Evolutionary conservation across 1,140 invertebrate genomes (phyloP), one percentile per base, ranked within the genome.

Genomic region (Galleria mellonella): DNA sequence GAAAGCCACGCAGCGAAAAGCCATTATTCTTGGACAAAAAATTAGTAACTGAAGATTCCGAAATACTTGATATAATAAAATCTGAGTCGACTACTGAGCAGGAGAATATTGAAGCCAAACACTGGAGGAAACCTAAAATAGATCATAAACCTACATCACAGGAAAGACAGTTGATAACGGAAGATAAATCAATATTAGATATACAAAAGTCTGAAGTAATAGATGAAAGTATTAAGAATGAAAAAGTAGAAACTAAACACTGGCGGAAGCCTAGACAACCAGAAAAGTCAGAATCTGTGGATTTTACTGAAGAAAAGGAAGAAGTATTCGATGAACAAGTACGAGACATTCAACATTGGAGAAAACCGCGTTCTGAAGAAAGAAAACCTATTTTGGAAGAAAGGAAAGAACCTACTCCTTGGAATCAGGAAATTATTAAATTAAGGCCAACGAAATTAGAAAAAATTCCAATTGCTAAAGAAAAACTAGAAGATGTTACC

Each of bases 391-490:
- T 47, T 2, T 36, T 43, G 36, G 49, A 51, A 23, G 55, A 60
- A 38, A 59, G 52, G 11, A 58, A 61, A 59, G 55, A 64, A 44
- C 32, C 56, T 41, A 48, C 66, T 13, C 71, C 72, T 5, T 89
- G 89, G 87, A 90, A 79, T 27, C 83, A 90, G 60, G 89, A 91
- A 72, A 75, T 69, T 45, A 86, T 90, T 31, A 86, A 87, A 55
- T 58, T 91, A 9, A 90, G 90, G 58, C 88, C 87, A 12, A 75
- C 87, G 1, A 87, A 87, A 58, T 62, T 73, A 8, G 72, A 78
- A 55, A 78, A 78, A 55, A 28, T 35, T 8, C 37, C 51, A 10
- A 62, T 78, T 6, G 9, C 30, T 12, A 72, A 72, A 55, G 65
- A 72, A 61, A 67, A 67, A 49, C 9, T 73, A 43, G 70, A 77